Percentiles rank a stretch among this genome's conserved stretches.
phyloP scores from a whole-genome alignment of 2,797 vertebrate species.

The Arrhamphus sclerolepis region DNA sequence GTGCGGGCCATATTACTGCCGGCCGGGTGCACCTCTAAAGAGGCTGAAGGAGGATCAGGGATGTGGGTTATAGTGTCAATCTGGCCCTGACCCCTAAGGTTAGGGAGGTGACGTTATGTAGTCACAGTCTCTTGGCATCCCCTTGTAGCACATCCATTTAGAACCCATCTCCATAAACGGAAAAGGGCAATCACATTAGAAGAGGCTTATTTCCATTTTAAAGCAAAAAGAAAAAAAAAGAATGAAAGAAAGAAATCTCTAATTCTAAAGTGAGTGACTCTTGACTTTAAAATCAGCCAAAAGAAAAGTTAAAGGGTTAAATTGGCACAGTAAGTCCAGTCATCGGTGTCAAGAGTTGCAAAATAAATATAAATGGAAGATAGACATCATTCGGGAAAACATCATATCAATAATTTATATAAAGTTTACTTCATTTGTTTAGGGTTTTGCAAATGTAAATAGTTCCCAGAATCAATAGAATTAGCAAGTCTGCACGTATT shows the following conservation, averaged over 20 bases:
- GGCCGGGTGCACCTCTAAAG: constrained; percentile 89
- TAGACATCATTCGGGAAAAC: neutral
- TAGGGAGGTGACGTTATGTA: constrained; percentile 83
- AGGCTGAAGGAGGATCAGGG: constrained; percentile 82
- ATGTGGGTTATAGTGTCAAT: constrained; percentile 88
- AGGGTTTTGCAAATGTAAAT: too few relatives aligned
- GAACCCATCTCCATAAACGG: constrained; percentile 75
- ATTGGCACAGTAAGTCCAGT: constrained; percentile 42
- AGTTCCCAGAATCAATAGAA: too few relatives aligned
- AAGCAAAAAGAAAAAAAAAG: constrained; percentile 42
- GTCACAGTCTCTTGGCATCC: constrained; percentile 82
- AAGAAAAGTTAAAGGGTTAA: constrained; percentile 69
- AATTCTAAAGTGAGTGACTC: constrained; percentile 59
- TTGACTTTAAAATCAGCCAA: constrained; percentile 70
- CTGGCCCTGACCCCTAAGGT: constrained; percentile 84
- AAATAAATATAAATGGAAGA: constrained; percentile 32
- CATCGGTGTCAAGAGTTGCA: constrained; percentile 37
- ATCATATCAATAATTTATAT: too few relatives aligned
- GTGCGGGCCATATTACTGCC: constrained; percentile 88
- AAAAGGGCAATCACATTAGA: constrained; percentile 83
- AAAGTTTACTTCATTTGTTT: too few relatives aligned
- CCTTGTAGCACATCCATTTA: constrained; percentile 73
- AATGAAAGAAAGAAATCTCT: constrained; percentile 48
- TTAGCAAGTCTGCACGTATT: too few relatives aligned
- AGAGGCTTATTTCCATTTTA: constrained; percentile 69